These are phyloP conservation scores for Melitaea cinxia DNA, from an alignment of 1,140 invertebrate genomes.

Conservation along the genomic window DNA sequence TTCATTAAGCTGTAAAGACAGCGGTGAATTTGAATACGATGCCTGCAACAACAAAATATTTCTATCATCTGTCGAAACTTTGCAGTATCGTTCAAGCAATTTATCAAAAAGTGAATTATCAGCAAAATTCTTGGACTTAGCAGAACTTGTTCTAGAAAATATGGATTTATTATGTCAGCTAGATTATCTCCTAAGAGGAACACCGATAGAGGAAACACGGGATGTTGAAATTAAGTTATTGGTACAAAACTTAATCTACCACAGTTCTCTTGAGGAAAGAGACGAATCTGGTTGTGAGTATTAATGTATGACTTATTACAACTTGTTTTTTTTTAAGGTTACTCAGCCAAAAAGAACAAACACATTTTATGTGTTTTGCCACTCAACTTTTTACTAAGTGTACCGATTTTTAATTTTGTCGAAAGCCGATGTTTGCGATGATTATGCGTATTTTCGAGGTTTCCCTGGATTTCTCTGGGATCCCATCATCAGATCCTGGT, in stretches of 20 bases:
- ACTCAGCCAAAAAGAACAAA: too few relatives aligned
- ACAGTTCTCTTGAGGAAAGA: constrained; percentile 2
- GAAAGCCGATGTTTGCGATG: too few relatives aligned
- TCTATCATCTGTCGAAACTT: too few relatives aligned
- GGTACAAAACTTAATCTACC: constrained; percentile 30
- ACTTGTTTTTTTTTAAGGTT: too few relatives aligned
- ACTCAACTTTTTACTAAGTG: too few relatives aligned
- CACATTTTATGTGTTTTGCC: too few relatives aligned
- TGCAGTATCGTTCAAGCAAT: too few relatives aligned
- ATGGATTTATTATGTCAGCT: constrained; percentile 41
- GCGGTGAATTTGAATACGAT: constrained; percentile 5
- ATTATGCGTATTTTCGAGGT: too few relatives aligned
- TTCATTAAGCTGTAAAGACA: constrained; percentile 8
- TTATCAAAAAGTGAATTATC: too few relatives aligned
- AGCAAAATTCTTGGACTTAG: constrained; percentile 24
- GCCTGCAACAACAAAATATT: constrained; percentile 22
- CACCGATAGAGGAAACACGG: constrained; percentile 28
- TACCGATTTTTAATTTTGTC: too few relatives aligned
- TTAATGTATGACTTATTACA: not conserved
- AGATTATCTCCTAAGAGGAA: constrained; percentile 37
- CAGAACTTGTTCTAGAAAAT: constrained; percentile 35
- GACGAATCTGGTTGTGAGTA: not conserved
- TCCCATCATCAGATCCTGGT: too few relatives aligned
- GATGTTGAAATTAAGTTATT: constrained; percentile 42
- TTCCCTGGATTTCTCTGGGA: too few relatives aligned